phyloP scores from a whole-genome alignment of 2,113 vertebrate species.

The Octodon degus region DNA sequence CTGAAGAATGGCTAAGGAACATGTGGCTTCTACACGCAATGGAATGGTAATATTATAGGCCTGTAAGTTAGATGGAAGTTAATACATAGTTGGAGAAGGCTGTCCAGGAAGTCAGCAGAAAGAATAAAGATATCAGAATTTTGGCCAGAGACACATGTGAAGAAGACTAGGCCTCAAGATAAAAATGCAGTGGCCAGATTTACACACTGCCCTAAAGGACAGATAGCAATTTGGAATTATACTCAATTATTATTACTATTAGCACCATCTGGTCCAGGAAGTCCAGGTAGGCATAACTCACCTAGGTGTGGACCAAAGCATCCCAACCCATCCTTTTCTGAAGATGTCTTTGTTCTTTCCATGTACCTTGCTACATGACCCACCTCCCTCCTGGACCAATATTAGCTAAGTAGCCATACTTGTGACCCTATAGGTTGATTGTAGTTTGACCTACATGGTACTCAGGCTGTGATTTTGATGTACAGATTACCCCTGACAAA shows the following conservation, averaged over 20 bases:
- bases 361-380: background rate
- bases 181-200: background rate
- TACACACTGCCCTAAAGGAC: background rate
- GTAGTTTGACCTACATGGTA: background rate
- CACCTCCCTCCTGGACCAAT: background rate
- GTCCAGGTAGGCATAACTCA: background rate
- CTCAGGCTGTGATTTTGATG: background rate
- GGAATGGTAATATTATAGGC: background rate
- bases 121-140: background rate
- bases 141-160: background rate
- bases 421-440: background rate
- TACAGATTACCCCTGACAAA: background rate
- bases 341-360: background rate
- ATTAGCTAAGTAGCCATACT: background rate
- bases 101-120: background rate
- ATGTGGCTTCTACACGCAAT: background rate
- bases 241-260: background rate
- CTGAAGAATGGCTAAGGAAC: background rate
- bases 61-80: background rate
- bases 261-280: background rate
- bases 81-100: background rate
- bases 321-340: background rate
- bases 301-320: background rate
- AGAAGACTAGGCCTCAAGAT: background rate
- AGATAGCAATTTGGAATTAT: background rate